Evolutionary conservation across 1,140 invertebrate species (phyloP).

Genomic region (Drosophila murphyi): DNA sequence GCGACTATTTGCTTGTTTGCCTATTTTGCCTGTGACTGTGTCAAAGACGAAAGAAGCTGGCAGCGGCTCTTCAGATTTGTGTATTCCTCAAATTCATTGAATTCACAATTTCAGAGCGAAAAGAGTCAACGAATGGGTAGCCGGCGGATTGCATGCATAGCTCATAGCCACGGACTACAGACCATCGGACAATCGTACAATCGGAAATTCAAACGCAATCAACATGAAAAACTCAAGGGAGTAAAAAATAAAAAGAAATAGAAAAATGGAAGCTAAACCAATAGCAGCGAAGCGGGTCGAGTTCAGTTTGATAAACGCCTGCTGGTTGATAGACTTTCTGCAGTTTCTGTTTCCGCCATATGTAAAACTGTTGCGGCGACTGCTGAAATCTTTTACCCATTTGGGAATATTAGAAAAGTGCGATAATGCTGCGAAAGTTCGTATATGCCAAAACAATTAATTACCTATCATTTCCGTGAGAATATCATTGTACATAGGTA

Average conservation of each 20-base stretch:
- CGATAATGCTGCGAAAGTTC: too few species aligned
- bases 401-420: too few species aligned
- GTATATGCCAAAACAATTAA: too few species aligned
- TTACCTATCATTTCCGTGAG: too few species aligned
- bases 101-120: constrained; percentile 46
- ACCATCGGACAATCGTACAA: constrained; percentile 8
- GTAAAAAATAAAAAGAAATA: constrained; percentile 35
- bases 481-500: too few species aligned
- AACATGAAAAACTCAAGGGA: constrained; percentile 66
- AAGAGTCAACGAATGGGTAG: constrained; percentile 19
- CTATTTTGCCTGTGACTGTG: constrained; percentile 53
- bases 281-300: constrained; percentile 6
- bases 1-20: constrained; percentile 32
- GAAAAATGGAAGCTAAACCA: constrained; percentile 5
- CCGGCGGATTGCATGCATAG: constrained; percentile 21
- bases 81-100: constrained; percentile 77
- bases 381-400: not conserved
- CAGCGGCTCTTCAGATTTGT: constrained; percentile 50
- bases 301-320: not conserved
- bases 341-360: not conserved
- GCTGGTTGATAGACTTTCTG: not conserved
- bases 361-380: not conserved
- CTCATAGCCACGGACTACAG: constrained; percentile 17
- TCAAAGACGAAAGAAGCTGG: constrained; percentile 49
- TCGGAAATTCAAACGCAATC: constrained; percentile 70